These are phyloP conservation scores for Protophormia terraenovae DNA, from an alignment of 2,888 invertebrate genomes.

Conservation along the genomic window DNA sequence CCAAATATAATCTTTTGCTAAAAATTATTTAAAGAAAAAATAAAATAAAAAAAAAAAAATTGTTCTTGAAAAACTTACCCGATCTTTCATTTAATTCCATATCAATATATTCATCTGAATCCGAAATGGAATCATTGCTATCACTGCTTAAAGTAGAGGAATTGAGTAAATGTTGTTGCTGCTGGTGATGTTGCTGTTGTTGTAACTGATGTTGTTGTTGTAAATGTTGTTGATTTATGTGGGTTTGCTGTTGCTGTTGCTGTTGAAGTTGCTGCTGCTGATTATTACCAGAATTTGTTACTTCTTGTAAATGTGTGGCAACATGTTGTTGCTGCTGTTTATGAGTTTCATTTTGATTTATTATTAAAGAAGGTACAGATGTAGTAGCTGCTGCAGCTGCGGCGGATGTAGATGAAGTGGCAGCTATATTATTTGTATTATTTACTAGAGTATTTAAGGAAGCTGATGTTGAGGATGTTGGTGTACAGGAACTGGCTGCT, in stretches of 20 bases:
- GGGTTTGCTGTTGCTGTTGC: slow-evolving; percentile 23
- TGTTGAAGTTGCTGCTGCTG: slow-evolving; percentile 47
- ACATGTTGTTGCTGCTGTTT: not conserved
- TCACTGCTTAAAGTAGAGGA: slow-evolving; percentile 74
- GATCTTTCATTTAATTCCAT: slow-evolving; percentile 76
- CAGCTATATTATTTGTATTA: slow-evolving; percentile 60
- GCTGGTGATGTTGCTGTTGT: slow-evolving; percentile 14
- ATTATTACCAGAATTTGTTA: not conserved
- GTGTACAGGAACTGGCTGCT: slow-evolving; percentile 72
- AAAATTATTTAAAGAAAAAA: not conserved
- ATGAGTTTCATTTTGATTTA: slow-evolving; percentile 10
- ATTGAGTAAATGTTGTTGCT: slow-evolving; percentile 65
- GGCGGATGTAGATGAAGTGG: slow-evolving; percentile 3
- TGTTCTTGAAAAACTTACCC: slow-evolving; percentile 76
- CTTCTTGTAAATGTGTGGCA: not conserved
- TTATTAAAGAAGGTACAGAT: slow-evolving; percentile 65
- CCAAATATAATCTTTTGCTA: slow-evolving; percentile 38
- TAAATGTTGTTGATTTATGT: slow-evolving; percentile 24
- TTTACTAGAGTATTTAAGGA: slow-evolving; percentile 39
- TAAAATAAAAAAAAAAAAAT: not conserved
- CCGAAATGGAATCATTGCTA: slow-evolving; percentile 75
- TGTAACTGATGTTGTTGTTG: slow-evolving; percentile 33
- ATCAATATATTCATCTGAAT: slow-evolving; percentile 75
- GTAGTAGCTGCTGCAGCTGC: slow-evolving; percentile 68
- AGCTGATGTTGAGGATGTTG: slow-evolving; percentile 51